Evolutionary conservation across 2,888 invertebrate species (phyloP).

Genomic region (Dynastes hyllus): DNA sequence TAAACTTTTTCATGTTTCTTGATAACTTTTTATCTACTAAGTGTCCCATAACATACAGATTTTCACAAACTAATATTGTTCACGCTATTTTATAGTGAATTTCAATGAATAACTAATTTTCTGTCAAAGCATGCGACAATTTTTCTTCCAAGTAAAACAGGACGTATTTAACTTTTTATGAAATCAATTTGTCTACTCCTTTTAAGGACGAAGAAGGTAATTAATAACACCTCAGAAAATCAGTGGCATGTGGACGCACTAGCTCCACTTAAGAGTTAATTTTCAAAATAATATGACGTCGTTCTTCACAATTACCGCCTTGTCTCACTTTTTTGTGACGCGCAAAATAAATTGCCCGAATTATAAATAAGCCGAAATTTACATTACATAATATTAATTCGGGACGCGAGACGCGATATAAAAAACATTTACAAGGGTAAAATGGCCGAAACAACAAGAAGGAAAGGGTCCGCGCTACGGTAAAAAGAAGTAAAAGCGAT

Average conservation of each 20-base stretch:
- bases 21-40: too few species aligned
- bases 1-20: too few species aligned
- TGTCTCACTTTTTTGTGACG: neutral
- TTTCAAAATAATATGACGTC: slow-evolving; percentile 29
- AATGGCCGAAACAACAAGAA: slow-evolving; percentile 10
- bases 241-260: slow-evolving; percentile 16
- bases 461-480: neutral
- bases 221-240: slow-evolving; percentile 11
- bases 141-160: too few species aligned
- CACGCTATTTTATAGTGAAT: too few species aligned
- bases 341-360: slow-evolving; percentile 25
- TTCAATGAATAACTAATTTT: too few species aligned
- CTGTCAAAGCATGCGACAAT: too few species aligned
- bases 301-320: slow-evolving; percentile 22
- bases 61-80: too few species aligned
- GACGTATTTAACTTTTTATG: neutral
- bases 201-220: slow-evolving; percentile 27
- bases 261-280: slow-evolving; percentile 4
- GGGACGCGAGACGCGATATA: neutral
- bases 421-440: neutral
- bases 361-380: slow-evolving; percentile 34
- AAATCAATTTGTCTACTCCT: slow-evolving; percentile 40
- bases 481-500: slow-evolving; percentile 29
- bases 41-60: too few species aligned
- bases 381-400: slow-evolving; percentile 45